These are phyloP conservation scores for Zelostemma sp. DNA, from an alignment of 1,140 invertebrate genomes.

Conservation along the genomic window DNA sequence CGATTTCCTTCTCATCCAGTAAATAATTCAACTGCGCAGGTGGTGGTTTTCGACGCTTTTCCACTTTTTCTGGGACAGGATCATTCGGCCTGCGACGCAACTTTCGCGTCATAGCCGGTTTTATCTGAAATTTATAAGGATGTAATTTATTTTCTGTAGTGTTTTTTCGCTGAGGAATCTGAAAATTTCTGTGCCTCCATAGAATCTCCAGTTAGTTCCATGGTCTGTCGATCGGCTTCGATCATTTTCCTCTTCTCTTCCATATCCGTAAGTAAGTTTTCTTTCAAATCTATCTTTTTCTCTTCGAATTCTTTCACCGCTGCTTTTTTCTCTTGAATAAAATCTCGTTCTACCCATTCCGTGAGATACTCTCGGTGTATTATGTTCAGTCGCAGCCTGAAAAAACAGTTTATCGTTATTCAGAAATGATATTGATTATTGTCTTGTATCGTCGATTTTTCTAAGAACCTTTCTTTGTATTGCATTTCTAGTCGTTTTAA, in stretches of 20 bases:
- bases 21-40: slow-evolving; percentile 86
- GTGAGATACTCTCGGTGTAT: slow-evolving; percentile 87
- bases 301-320: slow-evolving; percentile 95
- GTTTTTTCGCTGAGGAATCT: slow-evolving; percentile 2
- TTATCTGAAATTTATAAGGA: slow-evolving; percentile 69
- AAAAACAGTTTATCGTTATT: slow-evolving; percentile 21
- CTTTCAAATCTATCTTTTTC: slow-evolving; percentile 92
- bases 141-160: neutral
- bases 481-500: slow-evolving; percentile 86
- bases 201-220: slow-evolving; percentile 90
- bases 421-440: slow-evolving; percentile 15
- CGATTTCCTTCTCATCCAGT: slow-evolving; percentile 90
- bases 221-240: slow-evolving; percentile 86
- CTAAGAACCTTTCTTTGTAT: slow-evolving; percentile 70
- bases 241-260: slow-evolving; percentile 93
- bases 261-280: slow-evolving; percentile 90
- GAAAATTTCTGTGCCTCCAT: slow-evolving; percentile 76
- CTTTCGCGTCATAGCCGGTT: slow-evolving; percentile 87
- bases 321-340: slow-evolving; percentile 87
- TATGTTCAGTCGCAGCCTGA: slow-evolving; percentile 81
- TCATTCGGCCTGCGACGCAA: slow-evolving; percentile 92
- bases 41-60: slow-evolving; percentile 85
- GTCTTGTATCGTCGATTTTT: neutral
- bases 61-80: slow-evolving; percentile 84
- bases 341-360: slow-evolving; percentile 90